These are phyloP conservation scores for Craniophora ligustri DNA, from an alignment of 2,888 invertebrate species.

Conservation along the genomic window DNA sequence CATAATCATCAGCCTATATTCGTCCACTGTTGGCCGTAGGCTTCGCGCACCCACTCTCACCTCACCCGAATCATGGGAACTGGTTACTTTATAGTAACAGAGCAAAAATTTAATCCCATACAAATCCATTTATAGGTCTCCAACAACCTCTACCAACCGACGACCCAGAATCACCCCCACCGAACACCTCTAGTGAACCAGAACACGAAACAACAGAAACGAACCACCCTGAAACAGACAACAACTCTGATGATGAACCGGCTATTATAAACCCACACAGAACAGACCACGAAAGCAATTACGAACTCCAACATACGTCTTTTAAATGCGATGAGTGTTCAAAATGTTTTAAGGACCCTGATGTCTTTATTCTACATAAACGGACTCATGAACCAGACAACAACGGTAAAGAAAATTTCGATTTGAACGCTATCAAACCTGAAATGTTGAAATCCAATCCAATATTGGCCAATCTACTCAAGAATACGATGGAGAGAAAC, in stretches of 20 bases:
- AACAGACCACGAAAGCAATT: slow-evolving; percentile 23
- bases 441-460: slow-evolving; percentile 78
- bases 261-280: slow-evolving; percentile 21
- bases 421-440: slow-evolving; percentile 58
- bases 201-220: slow-evolving; percentile 9
- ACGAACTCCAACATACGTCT: slow-evolving; percentile 43
- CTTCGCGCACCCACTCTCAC: too few species aligned
- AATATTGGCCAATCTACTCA: slow-evolving; percentile 77
- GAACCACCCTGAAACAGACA: slow-evolving; percentile 4
- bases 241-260: slow-evolving; percentile 6
- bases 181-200: slow-evolving; percentile 9
- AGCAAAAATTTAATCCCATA: neutral
- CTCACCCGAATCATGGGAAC: too few species aligned
- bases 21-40: too few species aligned
- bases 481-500: slow-evolving; percentile 56
- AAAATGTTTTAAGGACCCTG: slow-evolving; percentile 84
- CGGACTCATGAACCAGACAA: slow-evolving; percentile 61
- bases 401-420: slow-evolving; percentile 70
- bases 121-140: slow-evolving; percentile 5
- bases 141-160: slow-evolving; percentile 7
- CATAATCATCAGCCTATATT: too few species aligned
- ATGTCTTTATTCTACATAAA: slow-evolving; percentile 77
- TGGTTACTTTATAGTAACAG: neutral
- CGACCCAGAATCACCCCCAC: neutral
- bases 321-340: slow-evolving; percentile 77